Evolutionary conservation across 2,888 invertebrate species (phyloP).

Genomic region (Ornithoptera priamus): DNA sequence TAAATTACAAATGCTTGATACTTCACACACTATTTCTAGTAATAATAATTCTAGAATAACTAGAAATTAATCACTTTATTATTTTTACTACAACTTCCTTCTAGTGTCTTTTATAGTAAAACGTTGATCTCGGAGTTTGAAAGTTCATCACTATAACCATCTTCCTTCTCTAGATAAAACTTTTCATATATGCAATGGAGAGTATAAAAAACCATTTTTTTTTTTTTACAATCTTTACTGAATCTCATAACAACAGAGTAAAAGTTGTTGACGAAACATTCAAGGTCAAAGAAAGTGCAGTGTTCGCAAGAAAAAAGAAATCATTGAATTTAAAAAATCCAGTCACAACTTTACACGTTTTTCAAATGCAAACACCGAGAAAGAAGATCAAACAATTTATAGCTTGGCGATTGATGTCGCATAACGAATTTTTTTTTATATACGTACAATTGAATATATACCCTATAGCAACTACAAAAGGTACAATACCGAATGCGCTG

Average conservation of each 20-base stretch:
- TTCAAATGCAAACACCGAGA: conserved; percentile 52
- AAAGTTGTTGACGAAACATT: conserved; percentile 24
- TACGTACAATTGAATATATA: conserved; percentile 35
- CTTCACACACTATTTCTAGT: no score
- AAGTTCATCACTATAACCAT: not conserved
- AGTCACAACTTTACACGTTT: conserved; percentile 51
- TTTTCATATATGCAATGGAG: not conserved
- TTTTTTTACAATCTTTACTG: conserved; percentile 1
- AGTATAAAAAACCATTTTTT: not conserved
- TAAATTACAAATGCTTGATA: no score
- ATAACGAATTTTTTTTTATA: conserved; percentile 42
- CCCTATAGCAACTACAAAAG: conserved; percentile 37
- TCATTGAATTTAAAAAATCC: conserved; percentile 48
- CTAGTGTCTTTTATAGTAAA: no score
- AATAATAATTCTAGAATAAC: no score
- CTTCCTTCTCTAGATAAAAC: not conserved
- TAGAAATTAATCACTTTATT: no score
- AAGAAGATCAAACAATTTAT: conserved; percentile 28
- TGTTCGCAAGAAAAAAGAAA: conserved; percentile 20
- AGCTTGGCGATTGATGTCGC: conserved; percentile 43
- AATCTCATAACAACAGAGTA: conserved; percentile 15
- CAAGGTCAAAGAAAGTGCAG: conserved; percentile 24
- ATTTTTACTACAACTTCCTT: no score
- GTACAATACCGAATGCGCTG: conserved; percentile 39
- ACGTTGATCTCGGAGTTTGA: no score